phyloP scores from a whole-genome alignment of 2,113 vertebrate genomes.

The Poeciliopsis occidentalis region DNA sequence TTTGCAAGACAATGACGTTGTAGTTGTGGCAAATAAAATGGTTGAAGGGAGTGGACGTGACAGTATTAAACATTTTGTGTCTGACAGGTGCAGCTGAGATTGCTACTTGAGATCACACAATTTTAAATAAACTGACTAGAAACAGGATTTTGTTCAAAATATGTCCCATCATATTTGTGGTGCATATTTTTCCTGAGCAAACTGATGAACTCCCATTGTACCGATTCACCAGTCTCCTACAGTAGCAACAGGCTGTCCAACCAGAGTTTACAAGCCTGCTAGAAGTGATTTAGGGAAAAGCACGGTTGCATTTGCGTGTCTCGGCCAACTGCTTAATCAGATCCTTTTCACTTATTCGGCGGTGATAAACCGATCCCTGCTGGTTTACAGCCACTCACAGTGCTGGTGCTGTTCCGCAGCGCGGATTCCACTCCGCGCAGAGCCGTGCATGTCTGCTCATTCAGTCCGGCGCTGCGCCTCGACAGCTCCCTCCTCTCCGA shows the following conservation, averaged over 20 bases:
- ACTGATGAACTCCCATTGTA: too few species aligned
- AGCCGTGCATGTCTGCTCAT: too few species aligned
- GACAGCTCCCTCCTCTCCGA: too few species aligned
- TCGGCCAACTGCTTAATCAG: neutral
- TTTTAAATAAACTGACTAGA: neutral
- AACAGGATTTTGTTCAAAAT: neutral
- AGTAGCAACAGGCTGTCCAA: too few species aligned
- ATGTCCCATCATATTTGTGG: neutral
- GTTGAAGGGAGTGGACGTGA: neutral
- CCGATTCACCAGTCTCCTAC: too few species aligned
- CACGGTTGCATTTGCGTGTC: neutral
- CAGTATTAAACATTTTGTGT: neutral
- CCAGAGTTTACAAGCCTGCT: neutral
- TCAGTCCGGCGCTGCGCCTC: too few species aligned
- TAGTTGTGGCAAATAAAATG: too few species aligned
- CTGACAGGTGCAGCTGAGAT: neutral
- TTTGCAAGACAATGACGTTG: too few species aligned
- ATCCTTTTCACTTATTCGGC: neutral
- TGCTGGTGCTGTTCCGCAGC: slow-evolving; percentile 84
- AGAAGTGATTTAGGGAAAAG: neutral
- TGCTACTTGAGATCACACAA: neutral
- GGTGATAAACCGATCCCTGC: neutral
- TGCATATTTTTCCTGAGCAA: neutral
- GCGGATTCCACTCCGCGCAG: slow-evolving; percentile 62
- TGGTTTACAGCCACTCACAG: slow-evolving; percentile 73